A percentile compares a stretch with the other conserved stretches of the same genome.
Evolutionary conservation across 2,797 vertebrate species (phyloP).

Genomic region (Catostomus latipinnis): DNA sequence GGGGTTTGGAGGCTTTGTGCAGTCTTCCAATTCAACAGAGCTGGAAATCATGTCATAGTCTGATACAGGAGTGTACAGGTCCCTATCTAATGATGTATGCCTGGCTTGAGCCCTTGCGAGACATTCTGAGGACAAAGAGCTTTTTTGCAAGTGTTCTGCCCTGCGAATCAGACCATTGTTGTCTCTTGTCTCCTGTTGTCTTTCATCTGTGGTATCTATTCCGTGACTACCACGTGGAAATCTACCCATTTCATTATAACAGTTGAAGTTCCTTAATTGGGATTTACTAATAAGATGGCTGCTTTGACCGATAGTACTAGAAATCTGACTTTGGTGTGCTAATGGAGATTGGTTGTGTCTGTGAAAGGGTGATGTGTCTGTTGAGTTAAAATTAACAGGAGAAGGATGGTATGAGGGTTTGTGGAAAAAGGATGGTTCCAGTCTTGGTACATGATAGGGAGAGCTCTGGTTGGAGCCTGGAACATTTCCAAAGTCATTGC

Average conservation of each 20-base stretch:
- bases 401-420: constrained; percentile 58
- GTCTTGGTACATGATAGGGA: constrained; percentile 43
- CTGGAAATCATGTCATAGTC: constrained; percentile 64
- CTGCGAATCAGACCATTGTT: constrained; percentile 30
- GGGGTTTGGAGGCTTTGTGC: constrained; percentile 52
- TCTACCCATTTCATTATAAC: constrained; percentile 52
- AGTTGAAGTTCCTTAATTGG: constrained; percentile 51
- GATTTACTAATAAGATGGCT: constrained; percentile 60
- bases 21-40: constrained; percentile 58
- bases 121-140: constrained; percentile 64
- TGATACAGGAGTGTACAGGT: constrained; percentile 60
- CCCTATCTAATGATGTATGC: constrained; percentile 57
- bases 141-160: constrained; percentile 62
- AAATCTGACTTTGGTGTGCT: constrained; percentile 39
- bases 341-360: constrained; percentile 32
- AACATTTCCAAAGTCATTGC: constrained; percentile 20
- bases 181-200: constrained; percentile 50
- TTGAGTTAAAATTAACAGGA: constrained; percentile 35
- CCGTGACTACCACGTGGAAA: constrained; percentile 58
- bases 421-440: constrained; percentile 55
- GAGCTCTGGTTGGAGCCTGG: constrained; percentile 57
- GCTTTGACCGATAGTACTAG: constrained; percentile 60
- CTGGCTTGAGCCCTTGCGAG: constrained; percentile 53
- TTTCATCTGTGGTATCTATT: constrained; percentile 39
- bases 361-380: constrained; percentile 60